A percentile compares a stretch with the other conserved stretches of the same genome.
phyloP scores from a whole-genome alignment of 2,888 invertebrate species.

The Chloromyia formosa region DNA sequence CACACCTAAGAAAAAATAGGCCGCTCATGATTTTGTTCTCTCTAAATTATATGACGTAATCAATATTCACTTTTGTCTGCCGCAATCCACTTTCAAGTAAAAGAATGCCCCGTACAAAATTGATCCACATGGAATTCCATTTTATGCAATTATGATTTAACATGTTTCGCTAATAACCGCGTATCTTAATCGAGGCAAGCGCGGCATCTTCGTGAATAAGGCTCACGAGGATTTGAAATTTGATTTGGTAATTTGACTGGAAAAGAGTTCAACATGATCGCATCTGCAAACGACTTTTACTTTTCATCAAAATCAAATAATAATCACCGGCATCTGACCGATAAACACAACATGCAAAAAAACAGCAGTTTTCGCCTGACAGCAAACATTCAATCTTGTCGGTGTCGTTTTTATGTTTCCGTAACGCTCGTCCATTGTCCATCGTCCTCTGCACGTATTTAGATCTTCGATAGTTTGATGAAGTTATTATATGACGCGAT shows the following conservation, averaged over 20 bases:
- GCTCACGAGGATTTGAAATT: background rate
- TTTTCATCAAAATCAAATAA: background rate
- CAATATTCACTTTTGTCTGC: too few relatives aligned
- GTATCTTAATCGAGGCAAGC: background rate
- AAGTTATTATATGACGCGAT: slow-evolving; percentile 15
- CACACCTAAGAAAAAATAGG: too few relatives aligned
- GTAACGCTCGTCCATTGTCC: background rate
- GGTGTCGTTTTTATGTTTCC: background rate
- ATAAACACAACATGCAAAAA: too few relatives aligned
- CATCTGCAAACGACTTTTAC: slow-evolving; percentile 7
- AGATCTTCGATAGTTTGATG: background rate
- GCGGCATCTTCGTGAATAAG: background rate
- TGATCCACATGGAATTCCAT: background rate
- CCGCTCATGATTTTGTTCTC: too few relatives aligned
- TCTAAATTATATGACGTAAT: too few relatives aligned
- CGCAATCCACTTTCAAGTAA: background rate
- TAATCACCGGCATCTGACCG: background rate
- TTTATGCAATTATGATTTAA: slow-evolving; percentile 2
- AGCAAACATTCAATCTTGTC: slow-evolving; percentile 7
- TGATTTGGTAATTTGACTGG: slow-evolving; percentile 1
- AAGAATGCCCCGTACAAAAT: background rate
- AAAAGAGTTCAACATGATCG: slow-evolving; percentile 4
- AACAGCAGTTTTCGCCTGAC: background rate
- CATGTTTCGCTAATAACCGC: background rate
- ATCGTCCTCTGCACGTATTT: background rate